A percentile compares a stretch with the other conserved stretches of the same genome.
phyloP scores from a whole-genome alignment of 2,888 invertebrate genomes.

The Microplitis deprimator region DNA sequence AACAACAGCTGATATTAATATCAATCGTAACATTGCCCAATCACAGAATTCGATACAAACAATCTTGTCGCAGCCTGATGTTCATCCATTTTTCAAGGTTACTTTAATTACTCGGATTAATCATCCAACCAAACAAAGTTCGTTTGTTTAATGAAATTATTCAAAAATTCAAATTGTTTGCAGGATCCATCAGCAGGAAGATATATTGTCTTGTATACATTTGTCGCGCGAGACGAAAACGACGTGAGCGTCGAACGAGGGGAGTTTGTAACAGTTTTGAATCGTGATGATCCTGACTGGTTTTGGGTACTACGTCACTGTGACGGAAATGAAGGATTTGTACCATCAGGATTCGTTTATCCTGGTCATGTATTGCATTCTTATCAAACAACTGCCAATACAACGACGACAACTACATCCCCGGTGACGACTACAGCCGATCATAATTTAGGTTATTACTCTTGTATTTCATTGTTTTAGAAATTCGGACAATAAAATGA shows the following conservation, averaged over 20 bases:
- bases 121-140: not conserved
- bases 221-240: conserved; percentile 93
- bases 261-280: conserved; percentile 95
- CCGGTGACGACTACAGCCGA: conserved; percentile 55
- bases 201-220: conserved; percentile 93
- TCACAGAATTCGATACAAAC: conserved; percentile 74
- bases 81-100: conserved; percentile 76
- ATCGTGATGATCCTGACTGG: conserved; percentile 96
- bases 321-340: conserved; percentile 95
- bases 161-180: not conserved
- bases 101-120: not conserved
- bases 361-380: conserved; percentile 76
- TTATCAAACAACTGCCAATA: conserved; percentile 65
- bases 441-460: conserved; percentile 62
- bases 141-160: not conserved
- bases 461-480: not conserved
- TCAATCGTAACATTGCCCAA: conserved; percentile 70
- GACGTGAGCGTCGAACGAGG: conserved; percentile 94
- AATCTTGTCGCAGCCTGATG: conserved; percentile 73
- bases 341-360: conserved; percentile 94
- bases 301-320: conserved; percentile 92
- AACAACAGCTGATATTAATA: conserved; percentile 69
- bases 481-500: not conserved
- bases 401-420: conserved; percentile 59
- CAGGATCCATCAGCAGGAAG: conserved; percentile 87